Percentiles rank a stretch among this genome's conserved stretches.
Evolutionary conservation across 2,797 vertebrate genomes (phyloP).

Genomic region (Sebastes hubbsi): DNA sequence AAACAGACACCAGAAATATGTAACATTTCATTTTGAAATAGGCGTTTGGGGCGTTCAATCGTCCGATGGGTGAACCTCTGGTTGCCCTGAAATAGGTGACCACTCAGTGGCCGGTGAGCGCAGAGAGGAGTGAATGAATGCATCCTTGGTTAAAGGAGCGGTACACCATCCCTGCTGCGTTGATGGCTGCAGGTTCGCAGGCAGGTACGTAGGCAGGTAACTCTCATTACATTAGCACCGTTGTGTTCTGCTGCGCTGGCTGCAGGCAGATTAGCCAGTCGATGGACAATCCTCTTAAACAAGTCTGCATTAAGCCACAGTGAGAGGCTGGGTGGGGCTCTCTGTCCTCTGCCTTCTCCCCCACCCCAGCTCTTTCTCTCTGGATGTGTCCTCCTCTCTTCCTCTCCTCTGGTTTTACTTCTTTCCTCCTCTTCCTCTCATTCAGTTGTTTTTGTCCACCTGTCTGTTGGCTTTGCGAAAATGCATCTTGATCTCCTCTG

Average conservation of each 20-base stretch:
- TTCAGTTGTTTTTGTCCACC: constrained; percentile 80
- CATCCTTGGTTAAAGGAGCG: constrained; percentile 43
- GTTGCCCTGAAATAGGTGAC: constrained; percentile 59
- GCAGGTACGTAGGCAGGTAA: constrained; percentile 51
- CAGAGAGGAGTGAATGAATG: constrained; percentile 52
- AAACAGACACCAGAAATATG: constrained; percentile 27
- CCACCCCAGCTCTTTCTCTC: constrained; percentile 2
- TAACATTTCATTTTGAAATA: constrained; percentile 64
- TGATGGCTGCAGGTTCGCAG: not conserved
- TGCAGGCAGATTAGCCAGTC: constrained; percentile 81
- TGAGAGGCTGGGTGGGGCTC: constrained; percentile 59
- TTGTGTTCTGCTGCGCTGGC: constrained; percentile 82
- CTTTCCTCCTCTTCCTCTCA: constrained; percentile 2
- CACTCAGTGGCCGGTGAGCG: constrained; percentile 78
- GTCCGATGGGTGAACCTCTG: constrained; percentile 37
- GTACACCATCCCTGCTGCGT: constrained; percentile 41
- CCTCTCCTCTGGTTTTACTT: constrained; percentile 19
- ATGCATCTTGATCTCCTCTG: constrained; percentile 82
- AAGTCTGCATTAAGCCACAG: constrained; percentile 77
- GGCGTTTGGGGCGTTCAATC: constrained; percentile 48
- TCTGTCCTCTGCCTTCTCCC: constrained; percentile 44
- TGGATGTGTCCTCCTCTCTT: constrained; percentile 26
- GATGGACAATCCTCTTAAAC: constrained; percentile 85
- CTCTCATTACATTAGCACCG: constrained; percentile 83
- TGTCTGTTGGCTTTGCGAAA: constrained; percentile 84